Percentiles rank a stretch among this genome's conserved stretches.
Conservation (phyloP, 2,113 vertebrate species). For the Passer domesticus region DNA sequence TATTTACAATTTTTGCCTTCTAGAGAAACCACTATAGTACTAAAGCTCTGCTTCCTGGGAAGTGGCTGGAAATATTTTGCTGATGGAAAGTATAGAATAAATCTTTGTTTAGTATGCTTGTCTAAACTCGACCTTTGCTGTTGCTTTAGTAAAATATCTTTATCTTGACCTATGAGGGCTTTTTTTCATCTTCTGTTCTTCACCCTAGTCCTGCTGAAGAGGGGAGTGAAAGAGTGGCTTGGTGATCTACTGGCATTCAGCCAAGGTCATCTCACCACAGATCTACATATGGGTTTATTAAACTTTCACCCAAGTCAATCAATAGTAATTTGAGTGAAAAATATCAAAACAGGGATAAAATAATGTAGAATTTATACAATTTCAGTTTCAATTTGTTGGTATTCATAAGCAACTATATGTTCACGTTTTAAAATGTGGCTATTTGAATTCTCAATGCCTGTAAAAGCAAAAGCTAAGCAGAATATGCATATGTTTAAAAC, state of each 20-base stretch:
- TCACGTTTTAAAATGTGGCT: not conserved
- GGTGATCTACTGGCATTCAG: not conserved
- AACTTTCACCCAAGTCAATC: not conserved
- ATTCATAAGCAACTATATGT: not conserved
- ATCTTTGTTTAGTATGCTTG: not conserved
- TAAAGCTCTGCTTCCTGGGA: not conserved
- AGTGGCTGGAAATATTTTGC: not conserved
- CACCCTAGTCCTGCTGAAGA: not conserved
- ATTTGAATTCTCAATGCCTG: not conserved
- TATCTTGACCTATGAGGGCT: not conserved
- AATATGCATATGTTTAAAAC: not conserved
- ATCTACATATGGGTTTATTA: not conserved
- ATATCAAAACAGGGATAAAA: not conserved
- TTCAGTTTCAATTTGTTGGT: not conserved
- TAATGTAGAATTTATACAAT: not conserved
- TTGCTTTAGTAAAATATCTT: not conserved
- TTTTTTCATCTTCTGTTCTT: not conserved
- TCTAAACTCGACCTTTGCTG: rapidly evolving
- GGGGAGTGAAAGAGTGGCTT: rapidly evolving
- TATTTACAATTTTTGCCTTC: not conserved
- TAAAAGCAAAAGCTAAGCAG: not conserved
- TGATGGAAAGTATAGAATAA: not conserved
- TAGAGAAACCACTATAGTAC: not conserved
- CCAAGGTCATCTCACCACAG: not conserved
- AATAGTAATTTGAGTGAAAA: not conserved